Conservation (phyloP, 1,140 invertebrate genomes). For the Cotesia typhae region DNA sequence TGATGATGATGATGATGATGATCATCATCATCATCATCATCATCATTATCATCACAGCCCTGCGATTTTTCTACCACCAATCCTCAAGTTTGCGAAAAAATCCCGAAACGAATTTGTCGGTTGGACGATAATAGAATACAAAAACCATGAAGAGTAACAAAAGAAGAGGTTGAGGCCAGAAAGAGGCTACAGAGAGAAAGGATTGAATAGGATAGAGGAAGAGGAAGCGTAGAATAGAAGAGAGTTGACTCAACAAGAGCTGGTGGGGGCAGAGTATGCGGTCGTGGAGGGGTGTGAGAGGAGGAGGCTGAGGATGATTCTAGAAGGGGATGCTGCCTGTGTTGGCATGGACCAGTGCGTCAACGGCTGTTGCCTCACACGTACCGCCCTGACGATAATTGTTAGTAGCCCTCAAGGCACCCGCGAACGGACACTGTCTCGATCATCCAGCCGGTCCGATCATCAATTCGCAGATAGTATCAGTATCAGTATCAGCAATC, state of each 20-base stretch:
- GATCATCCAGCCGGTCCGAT: too few relatives aligned
- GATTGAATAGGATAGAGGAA: conserved; percentile 31
- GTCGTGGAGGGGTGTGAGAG: conserved; percentile 48
- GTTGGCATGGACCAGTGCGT: conserved; percentile 68
- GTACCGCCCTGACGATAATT: conserved; percentile 63
- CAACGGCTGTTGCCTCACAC: conserved; percentile 67
- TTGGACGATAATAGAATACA: too few relatives aligned
- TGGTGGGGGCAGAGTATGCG: conserved; percentile 43
- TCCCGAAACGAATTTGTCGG: too few relatives aligned
- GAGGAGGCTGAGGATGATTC: conserved; percentile 40
- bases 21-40: too few relatives aligned
- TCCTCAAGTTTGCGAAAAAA: too few relatives aligned
- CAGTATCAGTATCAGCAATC: too few relatives aligned
- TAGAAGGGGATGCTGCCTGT: conserved; percentile 65
- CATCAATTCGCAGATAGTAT: too few relatives aligned
- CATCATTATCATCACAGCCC: too few relatives aligned
- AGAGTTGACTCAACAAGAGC: conserved; percentile 35
- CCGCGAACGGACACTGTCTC: conserved; percentile 32
- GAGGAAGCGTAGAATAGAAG: conserved; percentile 40
- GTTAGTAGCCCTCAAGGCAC: conserved; percentile 58
- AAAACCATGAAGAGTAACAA: not conserved
- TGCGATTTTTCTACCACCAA: too few relatives aligned
- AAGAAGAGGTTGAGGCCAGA: conserved; percentile 6
- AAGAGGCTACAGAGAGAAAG: conserved; percentile 37
- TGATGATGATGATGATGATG: too few relatives aligned